These are phyloP conservation scores for Bombus affinis DNA, from an alignment of 1,140 invertebrate species.

Conservation along the genomic window DNA sequence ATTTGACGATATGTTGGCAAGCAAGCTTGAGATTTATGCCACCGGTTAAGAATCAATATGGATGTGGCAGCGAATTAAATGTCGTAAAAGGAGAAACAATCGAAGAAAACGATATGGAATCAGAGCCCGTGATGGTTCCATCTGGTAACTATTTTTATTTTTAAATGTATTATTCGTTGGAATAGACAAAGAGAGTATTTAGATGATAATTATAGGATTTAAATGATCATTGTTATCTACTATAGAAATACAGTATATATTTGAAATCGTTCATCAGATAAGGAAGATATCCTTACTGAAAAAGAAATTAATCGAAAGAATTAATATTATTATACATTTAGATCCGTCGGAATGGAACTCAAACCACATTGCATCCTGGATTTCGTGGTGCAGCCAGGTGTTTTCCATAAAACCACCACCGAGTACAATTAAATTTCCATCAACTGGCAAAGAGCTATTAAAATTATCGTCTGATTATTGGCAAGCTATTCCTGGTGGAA, in stretches of 20 bases:
- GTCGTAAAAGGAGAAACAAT: slow-evolving; percentile 1
- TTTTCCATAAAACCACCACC: slow-evolving; percentile 84
- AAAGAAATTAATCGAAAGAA: not conserved
- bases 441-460: slow-evolving; percentile 84
- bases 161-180: not conserved
- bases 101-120: slow-evolving; percentile 34
- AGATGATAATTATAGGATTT: too few species aligned
- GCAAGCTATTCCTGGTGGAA: slow-evolving; percentile 63
- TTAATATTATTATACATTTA: slow-evolving; percentile 55
- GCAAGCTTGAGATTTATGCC: not conserved
- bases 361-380: slow-evolving; percentile 85
- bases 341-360: slow-evolving; percentile 87
- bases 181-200: not conserved
- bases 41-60: not conserved
- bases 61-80: not conserved
- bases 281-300: not conserved
- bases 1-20: not conserved
- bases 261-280: not conserved
- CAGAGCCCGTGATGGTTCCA: slow-evolving; percentile 70
- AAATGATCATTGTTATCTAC: too few species aligned
- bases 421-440: slow-evolving; percentile 83
- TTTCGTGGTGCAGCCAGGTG: slow-evolving; percentile 85
- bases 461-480: slow-evolving; percentile 77
- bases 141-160: slow-evolving; percentile 62
- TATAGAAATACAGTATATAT: too few species aligned